phyloP scores from a whole-genome alignment of 2,113 vertebrate species.

The Macheiramphus alcinus region DNA sequence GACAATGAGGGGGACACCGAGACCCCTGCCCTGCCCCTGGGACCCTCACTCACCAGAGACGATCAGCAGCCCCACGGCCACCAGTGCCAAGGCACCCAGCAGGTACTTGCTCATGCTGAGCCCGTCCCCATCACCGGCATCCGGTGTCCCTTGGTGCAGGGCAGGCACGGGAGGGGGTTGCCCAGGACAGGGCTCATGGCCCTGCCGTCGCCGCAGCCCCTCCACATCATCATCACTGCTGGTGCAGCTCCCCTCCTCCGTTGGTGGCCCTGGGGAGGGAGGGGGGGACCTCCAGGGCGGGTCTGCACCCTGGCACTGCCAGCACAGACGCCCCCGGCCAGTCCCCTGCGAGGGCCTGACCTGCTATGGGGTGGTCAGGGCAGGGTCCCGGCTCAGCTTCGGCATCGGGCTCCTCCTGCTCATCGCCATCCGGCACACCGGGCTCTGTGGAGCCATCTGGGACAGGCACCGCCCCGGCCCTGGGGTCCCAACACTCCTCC shows the following conservation, averaged over 20 bases:
- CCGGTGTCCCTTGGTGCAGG: background rate
- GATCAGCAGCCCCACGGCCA: constrained; percentile 80
- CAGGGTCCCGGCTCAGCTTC: background rate
- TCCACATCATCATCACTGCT: constrained; percentile 47
- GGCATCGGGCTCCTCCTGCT: background rate
- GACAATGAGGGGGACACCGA: background rate
- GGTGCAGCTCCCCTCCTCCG: background rate
- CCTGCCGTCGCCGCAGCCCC: constrained; percentile 52
- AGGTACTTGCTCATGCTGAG: constrained; percentile 82
- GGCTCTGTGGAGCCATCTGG: background rate
- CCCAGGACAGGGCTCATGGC: background rate
- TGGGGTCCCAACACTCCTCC: background rate
- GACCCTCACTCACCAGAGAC: constrained; percentile 75
- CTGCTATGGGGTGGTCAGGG: background rate
- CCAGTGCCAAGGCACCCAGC: constrained; percentile 77
- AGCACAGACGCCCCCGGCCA: rapidly evolving
- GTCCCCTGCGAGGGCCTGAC: background rate
- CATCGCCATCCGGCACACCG: rapidly evolving
- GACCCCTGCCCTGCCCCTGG: background rate
- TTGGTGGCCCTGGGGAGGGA: background rate
- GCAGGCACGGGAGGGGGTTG: rapidly evolving
- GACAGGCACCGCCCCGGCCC: rapidly evolving
- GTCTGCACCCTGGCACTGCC: background rate
- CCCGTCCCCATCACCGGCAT: constrained; percentile 22
- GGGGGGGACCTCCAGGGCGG: background rate